Evolutionary conservation across 53 echinoderm and acorn worm genomes (phyloP).

Genomic region (Pentamera pediparva): DNA sequence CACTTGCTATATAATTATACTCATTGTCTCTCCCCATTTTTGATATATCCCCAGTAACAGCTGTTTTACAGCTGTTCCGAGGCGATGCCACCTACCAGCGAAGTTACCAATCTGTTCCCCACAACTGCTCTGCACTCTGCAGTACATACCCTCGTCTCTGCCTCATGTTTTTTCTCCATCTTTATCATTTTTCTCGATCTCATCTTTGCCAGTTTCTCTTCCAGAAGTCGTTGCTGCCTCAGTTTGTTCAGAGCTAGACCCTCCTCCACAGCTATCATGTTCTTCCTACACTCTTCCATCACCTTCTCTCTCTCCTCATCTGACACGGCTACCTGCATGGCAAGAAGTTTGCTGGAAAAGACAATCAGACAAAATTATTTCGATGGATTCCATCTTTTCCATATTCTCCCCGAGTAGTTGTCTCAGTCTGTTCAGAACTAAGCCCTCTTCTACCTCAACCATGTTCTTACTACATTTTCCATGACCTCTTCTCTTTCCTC

Average conservation of each 20-base stretch:
- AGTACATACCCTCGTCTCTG: constrained; percentile 64
- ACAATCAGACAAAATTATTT: too few relatives aligned
- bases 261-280: constrained; percentile 76
- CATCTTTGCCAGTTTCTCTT: constrained; percentile 70
- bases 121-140: too few relatives aligned
- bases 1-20: too few relatives aligned
- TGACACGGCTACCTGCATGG: constrained; percentile 87
- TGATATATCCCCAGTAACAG: too few relatives aligned
- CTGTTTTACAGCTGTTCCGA: too few relatives aligned
- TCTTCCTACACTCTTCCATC: constrained; percentile 81
- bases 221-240: constrained; percentile 70
- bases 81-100: too few relatives aligned
- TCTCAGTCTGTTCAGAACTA: constrained; percentile 70
- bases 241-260: constrained; percentile 79
- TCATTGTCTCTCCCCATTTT: too few relatives aligned
- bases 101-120: too few relatives aligned
- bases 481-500: constrained; percentile 60
- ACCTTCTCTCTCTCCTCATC: constrained; percentile 76
- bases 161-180: constrained; percentile 69
- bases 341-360: constrained; percentile 56
- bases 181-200: constrained; percentile 66
- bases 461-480: constrained; percentile 86
- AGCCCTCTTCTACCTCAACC: constrained; percentile 76
- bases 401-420: constrained; percentile 87
- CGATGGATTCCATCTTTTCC: constrained; percentile 46